Conservation (phyloP, 2,797 vertebrate species). For the Fistularia commersonii region DNA sequence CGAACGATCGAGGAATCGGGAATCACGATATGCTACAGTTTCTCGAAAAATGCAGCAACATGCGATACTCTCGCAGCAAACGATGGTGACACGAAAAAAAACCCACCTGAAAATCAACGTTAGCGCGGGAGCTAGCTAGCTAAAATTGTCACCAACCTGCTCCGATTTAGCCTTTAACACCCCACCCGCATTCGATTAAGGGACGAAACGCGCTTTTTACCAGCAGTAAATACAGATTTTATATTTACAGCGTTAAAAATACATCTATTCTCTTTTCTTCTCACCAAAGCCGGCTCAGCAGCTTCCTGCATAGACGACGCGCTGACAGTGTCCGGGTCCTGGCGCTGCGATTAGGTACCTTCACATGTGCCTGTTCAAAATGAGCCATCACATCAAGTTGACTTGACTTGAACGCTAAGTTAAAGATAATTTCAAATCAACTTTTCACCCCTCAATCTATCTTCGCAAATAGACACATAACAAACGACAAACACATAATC, state of each 20-base stretch:
- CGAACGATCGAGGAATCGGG: neutral
- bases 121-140: slow-evolving; percentile 31
- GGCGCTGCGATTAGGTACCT: slow-evolving; percentile 16
- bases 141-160: neutral
- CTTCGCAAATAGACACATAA: no score
- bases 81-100: neutral
- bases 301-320: slow-evolving; percentile 70
- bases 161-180: neutral
- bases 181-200: neutral
- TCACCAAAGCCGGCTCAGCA: slow-evolving; percentile 75
- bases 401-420: no score
- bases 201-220: accelerated
- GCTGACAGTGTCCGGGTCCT: slow-evolving; percentile 58
- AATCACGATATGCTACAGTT: neutral
- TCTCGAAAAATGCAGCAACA: no score
- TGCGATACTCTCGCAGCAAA: neutral
- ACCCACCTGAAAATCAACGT: slow-evolving; percentile 1
- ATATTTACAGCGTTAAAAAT: neutral
- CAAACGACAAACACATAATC: no score
- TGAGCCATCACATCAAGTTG: no score
- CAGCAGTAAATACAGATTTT: accelerated
- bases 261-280: slow-evolving; percentile 19
- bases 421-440: no score
- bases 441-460: no score
- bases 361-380: slow-evolving; percentile 60